These are phyloP conservation scores for Pipistrellus kuhlii DNA, from an alignment of 2,797 vertebrate genomes.

Conservation along the genomic window DNA sequence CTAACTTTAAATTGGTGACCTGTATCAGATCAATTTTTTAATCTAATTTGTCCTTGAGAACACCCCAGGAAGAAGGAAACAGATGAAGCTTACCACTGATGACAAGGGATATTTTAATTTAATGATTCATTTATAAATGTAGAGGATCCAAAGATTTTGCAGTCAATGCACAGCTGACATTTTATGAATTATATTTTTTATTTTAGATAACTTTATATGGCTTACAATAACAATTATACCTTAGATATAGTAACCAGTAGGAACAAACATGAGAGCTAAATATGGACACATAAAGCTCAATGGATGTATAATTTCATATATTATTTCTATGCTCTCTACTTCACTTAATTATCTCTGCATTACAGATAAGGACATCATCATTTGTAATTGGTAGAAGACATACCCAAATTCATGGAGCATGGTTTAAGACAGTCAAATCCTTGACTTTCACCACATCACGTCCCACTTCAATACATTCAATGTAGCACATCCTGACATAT, in stretches of 20 bases:
- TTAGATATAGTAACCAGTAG: constrained; percentile 20
- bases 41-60: constrained; percentile 11
- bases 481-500: neutral
- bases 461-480: neutral
- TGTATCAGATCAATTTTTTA: neutral
- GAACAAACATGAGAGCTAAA: neutral
- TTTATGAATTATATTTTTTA: constrained; percentile 39
- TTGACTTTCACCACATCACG: neutral
- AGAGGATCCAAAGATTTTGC: neutral
- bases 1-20: neutral
- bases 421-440: neutral
- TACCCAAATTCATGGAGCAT: neutral
- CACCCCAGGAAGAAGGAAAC: neutral
- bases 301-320: neutral
- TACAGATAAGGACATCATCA: neutral
- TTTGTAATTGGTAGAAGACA: neutral
- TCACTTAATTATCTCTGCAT: constrained; percentile 11
- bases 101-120: neutral
- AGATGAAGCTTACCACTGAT: neutral
- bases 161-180: neutral
- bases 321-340: neutral
- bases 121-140: neutral
- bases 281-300: neutral
- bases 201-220: neutral
- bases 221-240: neutral